A percentile compares a stretch with the other conserved stretches of the same genome.
These are phyloP conservation scores for Mustelus asterias DNA, from an alignment of 2,113 vertebrate species.

Conservation along the genomic window DNA sequence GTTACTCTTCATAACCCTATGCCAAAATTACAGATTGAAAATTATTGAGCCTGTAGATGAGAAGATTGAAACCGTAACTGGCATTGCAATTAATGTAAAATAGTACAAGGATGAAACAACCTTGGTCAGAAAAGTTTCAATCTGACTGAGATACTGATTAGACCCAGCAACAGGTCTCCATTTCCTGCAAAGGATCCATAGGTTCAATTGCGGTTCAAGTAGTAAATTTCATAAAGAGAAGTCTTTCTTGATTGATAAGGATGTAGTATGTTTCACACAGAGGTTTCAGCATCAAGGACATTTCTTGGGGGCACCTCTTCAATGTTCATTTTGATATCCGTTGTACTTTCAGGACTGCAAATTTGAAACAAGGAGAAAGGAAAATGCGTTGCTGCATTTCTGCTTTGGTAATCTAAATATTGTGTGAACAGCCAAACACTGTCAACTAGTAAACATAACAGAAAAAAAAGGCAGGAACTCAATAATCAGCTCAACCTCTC, in stretches of 20 bases:
- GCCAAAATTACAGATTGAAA: background rate
- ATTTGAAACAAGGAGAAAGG: slow-evolving; percentile 33
- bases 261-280: slow-evolving; percentile 61
- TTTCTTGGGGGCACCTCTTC: slow-evolving; percentile 63
- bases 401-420: background rate
- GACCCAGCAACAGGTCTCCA: background rate
- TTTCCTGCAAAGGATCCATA: slow-evolving; percentile 25
- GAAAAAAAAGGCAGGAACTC: background rate
- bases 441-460: background rate
- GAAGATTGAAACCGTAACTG: background rate
- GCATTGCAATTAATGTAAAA: background rate
- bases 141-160: background rate
- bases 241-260: slow-evolving; percentile 45
- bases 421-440: background rate
- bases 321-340: slow-evolving; percentile 75
- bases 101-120: background rate
- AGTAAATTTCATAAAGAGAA: slow-evolving; percentile 16
- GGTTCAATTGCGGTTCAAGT: slow-evolving; percentile 27
- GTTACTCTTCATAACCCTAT: background rate
- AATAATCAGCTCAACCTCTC: background rate
- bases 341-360: slow-evolving; percentile 79
- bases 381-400: background rate
- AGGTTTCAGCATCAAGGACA: slow-evolving; percentile 74
- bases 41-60: background rate
- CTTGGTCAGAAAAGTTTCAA: slow-evolving; percentile 11